A percentile compares a stretch with the other conserved stretches of the same genome.
These are phyloP conservation scores for Myotis vivesi DNA, from an alignment of 2,797 vertebrate species.

Conservation along the genomic window DNA sequence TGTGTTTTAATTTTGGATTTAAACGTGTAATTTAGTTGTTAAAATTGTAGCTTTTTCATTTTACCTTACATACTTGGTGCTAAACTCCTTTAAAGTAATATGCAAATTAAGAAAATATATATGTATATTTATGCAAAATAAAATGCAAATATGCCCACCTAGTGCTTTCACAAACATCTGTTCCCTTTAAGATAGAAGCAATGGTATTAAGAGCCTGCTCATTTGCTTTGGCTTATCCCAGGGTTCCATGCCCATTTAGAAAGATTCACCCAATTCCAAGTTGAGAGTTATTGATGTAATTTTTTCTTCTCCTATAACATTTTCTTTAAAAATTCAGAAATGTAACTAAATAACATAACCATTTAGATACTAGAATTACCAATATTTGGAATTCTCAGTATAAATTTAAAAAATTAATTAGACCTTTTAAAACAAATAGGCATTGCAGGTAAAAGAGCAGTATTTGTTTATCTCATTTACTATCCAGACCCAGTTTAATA, in stretches of 20 bases:
- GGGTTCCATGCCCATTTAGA: not conserved
- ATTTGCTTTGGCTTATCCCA: not conserved
- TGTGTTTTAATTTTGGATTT: not conserved
- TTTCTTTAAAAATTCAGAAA: not conserved
- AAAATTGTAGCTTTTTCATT: not conserved
- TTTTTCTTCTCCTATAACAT: not conserved
- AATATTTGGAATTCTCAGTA: not conserved
- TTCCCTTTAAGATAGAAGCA: slow-evolving; percentile 41
- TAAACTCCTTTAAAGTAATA: not conserved
- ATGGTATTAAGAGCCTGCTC: not conserved
- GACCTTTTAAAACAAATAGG: not conserved
- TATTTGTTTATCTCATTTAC: not conserved
- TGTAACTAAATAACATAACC: not conserved
- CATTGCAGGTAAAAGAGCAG: not conserved
- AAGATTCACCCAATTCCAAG: not conserved
- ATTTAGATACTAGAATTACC: not conserved
- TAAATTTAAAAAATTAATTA: not conserved
- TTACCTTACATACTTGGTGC: not conserved
- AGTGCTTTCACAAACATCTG: slow-evolving; percentile 25
- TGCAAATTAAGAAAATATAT: slow-evolving; percentile 21
- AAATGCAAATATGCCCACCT: slow-evolving; percentile 4
- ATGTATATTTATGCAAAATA: slow-evolving; percentile 43
- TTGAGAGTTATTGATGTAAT: not conserved
- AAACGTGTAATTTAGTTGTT: slow-evolving; percentile 1
- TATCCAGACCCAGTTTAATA: not conserved